Conservation (phyloP, 2,113 vertebrate genomes). For the Gymnocephalus cernua region DNA sequence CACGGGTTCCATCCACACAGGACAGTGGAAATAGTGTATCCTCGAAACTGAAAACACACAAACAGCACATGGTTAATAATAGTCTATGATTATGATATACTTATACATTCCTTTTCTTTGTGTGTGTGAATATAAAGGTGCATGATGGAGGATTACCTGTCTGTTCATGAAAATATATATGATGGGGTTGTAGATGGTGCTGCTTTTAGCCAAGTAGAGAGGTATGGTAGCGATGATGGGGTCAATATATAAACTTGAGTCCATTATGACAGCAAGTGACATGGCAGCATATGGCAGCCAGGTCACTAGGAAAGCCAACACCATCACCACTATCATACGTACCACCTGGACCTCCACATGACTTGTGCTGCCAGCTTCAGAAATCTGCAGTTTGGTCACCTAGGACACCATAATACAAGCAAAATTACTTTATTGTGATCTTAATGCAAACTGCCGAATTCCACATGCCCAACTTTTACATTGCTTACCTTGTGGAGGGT, state of each 20-base stretch:
- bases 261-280: slow-evolving; percentile 69
- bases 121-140: not conserved
- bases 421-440: not conserved
- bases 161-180: slow-evolving; percentile 84
- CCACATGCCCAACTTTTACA: not conserved
- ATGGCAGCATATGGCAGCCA: slow-evolving; percentile 81
- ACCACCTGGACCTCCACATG: slow-evolving; percentile 70
- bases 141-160: slow-evolving; percentile 67
- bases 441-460: too few relatives aligned
- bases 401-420: slow-evolving; percentile 27
- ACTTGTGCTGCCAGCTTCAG: slow-evolving; percentile 71
- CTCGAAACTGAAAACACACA: slow-evolving; percentile 68
- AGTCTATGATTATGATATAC: too few relatives aligned
- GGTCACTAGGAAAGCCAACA: slow-evolving; percentile 79
- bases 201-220: slow-evolving; percentile 79
- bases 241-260: slow-evolving; percentile 75
- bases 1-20: slow-evolving; percentile 73
- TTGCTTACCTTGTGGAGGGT: slow-evolving; percentile 79
- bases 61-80: not conserved
- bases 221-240: slow-evolving; percentile 75
- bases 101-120: not conserved
- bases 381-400: slow-evolving; percentile 77
- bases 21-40: slow-evolving; percentile 61
- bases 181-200: slow-evolving; percentile 79
- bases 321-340: slow-evolving; percentile 79